Evolutionary conservation across 37 sponge, comb jelly and placozoan species (phyloP), one percentile per base, ranked within the genome.

Genomic region (Lycopodina hypogea): DNA sequence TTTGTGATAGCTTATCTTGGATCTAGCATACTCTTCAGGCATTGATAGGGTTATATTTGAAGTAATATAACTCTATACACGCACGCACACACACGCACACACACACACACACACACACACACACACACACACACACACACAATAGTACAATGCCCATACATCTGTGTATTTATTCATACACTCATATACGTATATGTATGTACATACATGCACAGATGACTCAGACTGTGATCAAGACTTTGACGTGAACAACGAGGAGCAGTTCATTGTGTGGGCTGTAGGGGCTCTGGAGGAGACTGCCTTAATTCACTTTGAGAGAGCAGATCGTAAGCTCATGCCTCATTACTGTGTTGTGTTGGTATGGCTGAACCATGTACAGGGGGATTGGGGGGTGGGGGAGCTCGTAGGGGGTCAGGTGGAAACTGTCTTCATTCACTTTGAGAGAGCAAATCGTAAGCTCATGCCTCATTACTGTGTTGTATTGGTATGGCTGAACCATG

Each of bases 251-350:
- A 80, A 65, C 37, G 55, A 73, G 28, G 22, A 67, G 17, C 77
- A 75, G 71, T 84, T 77, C 73, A 85, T 89, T 28, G 86, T 84
- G 58, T 89, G 90, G 90, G 85, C 51, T 14, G 56, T 81, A 19
- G 90, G 90, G 17, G 74, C 68, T 18, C 59, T 79, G 23, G 86
- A 81, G 67, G 80, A 66, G 9, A 84, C 85, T 40, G 85, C 85
- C 15, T 84, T 84, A 65, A 70, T 40, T 62, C 85, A 84, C 65
- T 78, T 78, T 45, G 22, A 18, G 21, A 70, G 85, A 42, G 71
- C 85, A 18, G 38, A 67, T 17, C 38, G 68, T 67, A 67, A 67
- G 68, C 29, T 67, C 3, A 21, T 67, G 3, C 48, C 4, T 45
- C 8, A 45, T 45, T 12, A 45, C 48, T 12, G 4, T 45, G 4